A percentile compares a stretch with the other conserved stretches of the same genome.
These are phyloP conservation scores for Urocyon cinereoargenteus DNA, from an alignment of 2,797 vertebrate species.

Conservation along the genomic window DNA sequence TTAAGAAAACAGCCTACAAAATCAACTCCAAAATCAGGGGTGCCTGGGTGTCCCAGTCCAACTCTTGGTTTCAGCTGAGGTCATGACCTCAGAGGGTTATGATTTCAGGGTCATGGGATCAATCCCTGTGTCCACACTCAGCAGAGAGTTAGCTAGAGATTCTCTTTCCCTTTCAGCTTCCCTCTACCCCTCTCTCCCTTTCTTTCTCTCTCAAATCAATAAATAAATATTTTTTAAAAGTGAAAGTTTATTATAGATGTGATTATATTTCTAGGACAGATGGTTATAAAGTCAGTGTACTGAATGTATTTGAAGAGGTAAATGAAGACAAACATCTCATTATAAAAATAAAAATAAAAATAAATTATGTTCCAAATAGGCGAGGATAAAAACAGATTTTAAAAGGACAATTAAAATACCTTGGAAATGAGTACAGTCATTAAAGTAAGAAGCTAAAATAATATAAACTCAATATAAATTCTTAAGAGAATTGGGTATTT, in stretches of 20 bases:
- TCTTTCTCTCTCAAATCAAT: no score
- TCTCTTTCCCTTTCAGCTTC: no score
- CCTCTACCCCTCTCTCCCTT: no score
- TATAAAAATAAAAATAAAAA: conserved; percentile 18
- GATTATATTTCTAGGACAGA: not conserved
- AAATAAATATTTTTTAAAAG: not conserved
- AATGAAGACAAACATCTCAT: not conserved
- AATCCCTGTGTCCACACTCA: no score
- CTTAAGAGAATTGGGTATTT: not conserved
- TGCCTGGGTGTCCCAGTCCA: no score
- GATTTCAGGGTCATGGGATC: no score
- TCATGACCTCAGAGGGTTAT: no score
- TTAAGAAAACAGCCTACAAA: conserved; percentile 17
- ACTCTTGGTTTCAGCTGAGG: no score
- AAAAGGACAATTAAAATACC: not conserved
- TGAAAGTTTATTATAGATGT: not conserved
- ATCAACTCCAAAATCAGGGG: not conserved
- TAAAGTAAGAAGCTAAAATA: not conserved
- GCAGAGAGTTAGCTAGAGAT: no score
- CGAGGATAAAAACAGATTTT: not conserved
- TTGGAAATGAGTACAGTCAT: not conserved
- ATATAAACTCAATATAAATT: not conserved
- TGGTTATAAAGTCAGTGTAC: not conserved
- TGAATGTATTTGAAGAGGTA: not conserved
- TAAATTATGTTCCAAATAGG: not conserved